Evolutionary conservation across 2,888 invertebrate species (phyloP), one percentile per base, ranked within the genome.

Genomic region (Polyommatus icarus): DNA sequence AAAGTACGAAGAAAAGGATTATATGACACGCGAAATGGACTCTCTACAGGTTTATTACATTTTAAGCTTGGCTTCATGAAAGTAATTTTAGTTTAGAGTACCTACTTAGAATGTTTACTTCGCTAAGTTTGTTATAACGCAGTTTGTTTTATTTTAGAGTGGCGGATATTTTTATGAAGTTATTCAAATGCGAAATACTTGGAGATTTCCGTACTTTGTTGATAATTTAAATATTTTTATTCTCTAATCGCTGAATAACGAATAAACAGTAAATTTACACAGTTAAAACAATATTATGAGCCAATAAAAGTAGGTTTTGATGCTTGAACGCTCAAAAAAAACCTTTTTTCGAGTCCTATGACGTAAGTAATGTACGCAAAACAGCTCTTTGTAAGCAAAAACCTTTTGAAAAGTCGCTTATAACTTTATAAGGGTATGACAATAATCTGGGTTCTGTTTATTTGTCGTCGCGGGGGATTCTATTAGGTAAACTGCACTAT

Each of bases 11-110:
- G 67, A 67, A 67, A 67, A 32, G 29, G 67, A 32, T 67, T 29
- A 67, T 67, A 67, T 67, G 67, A 67, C 29, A 67, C 29, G 29
- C 1, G 67, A 67, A 67, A 67, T 7, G 5, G 67, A 67, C 67
- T 67, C 1, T 67, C 29, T 61, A 67, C 67, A 29, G 29, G 32
- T 29, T 67, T 67, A 67, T 67, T 67, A 67, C 67, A 67, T 67
- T 67, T 67, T 67, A 67, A 67, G 67, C 67, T 67, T 67, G 67
- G 29, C 67, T 67, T 67, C 67, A 67, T 32, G 15, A 67, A 67
- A 67, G 67, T 67, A 67, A 67, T 67, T 67, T 67, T 67, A 67
- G 67, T 32, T 67, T 29, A 67, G 67, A 67, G 67, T 67, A 18
- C 67, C 32, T 67, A 67, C 67, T 67, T 67, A 67, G 15, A 67